These are phyloP conservation scores for Notodonta dromedarius DNA, from an alignment of 2,888 invertebrate species.

Conservation along the genomic window DNA sequence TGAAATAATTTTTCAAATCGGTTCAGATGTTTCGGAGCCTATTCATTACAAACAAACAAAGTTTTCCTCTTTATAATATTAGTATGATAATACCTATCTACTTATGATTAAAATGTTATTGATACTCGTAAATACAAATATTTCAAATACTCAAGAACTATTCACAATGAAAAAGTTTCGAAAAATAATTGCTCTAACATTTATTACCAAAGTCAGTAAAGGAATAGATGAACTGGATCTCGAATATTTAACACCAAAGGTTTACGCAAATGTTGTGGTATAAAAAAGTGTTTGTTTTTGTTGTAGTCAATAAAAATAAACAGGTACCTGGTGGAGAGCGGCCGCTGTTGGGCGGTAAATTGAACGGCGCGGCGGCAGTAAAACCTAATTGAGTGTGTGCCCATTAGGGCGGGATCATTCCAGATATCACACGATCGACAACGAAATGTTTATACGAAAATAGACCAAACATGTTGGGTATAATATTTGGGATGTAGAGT, in stretches of 20 bases:
- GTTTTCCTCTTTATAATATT: too few species aligned
- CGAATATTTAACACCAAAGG: constrained; percentile 1
- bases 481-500: not conserved
- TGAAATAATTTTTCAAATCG: too few species aligned
- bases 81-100: too few species aligned
- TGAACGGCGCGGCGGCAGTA: constrained; percentile 68
- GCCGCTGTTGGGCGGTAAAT: constrained; percentile 72
- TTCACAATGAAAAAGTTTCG: constrained; percentile 43
- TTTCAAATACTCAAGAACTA: constrained; percentile 38
- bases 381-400: constrained; percentile 75
- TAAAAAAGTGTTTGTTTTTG: constrained; percentile 1
- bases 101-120: too few species aligned
- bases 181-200: constrained; percentile 52
- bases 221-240: not conserved
- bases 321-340: constrained; percentile 60
- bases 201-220: constrained; percentile 50
- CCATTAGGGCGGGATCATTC: constrained; percentile 64
- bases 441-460: not conserved
- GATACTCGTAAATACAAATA: too few species aligned
- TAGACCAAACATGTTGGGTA: not conserved
- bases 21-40: too few species aligned
- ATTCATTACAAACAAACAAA: too few species aligned
- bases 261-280: not conserved
- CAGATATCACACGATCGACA: constrained; percentile 53
- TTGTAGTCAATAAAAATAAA: constrained; percentile 68